Conservation (phyloP, 2,888 invertebrate species). For the Trichopoda pennipes region DNA sequence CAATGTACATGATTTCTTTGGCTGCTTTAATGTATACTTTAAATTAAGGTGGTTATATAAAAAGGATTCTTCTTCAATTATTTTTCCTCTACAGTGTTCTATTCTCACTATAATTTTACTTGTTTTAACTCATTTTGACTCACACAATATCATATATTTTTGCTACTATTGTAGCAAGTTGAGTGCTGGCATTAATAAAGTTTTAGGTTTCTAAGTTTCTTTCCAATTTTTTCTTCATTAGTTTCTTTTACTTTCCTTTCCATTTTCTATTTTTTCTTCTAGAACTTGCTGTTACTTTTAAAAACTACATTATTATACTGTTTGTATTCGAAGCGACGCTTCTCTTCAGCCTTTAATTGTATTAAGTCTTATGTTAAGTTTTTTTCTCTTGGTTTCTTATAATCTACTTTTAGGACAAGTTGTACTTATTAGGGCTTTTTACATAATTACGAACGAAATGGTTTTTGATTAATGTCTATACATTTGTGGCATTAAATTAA, state of each 20-base stretch:
- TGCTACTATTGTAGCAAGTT: constrained; percentile 23
- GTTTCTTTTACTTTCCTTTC: constrained; percentile 3
- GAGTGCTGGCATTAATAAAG: constrained; percentile 62
- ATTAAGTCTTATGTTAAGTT: constrained; percentile 50
- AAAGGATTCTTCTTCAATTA: constrained; percentile 36
- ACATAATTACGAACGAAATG: constrained; percentile 59
- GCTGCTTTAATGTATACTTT: constrained; percentile 35
- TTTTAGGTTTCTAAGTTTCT: constrained; percentile 53
- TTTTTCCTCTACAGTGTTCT: constrained; percentile 13
- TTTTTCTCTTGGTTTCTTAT: background rate
- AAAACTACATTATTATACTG: constrained; percentile 43
- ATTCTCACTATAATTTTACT: constrained; percentile 21
- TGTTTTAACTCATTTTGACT: constrained; percentile 29
- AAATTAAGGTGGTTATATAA: constrained; percentile 58
- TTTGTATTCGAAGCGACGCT: constrained; percentile 23
- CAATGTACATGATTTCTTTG: constrained; percentile 17
- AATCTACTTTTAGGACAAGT: constrained; percentile 37
- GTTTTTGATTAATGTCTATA: constrained; percentile 66
- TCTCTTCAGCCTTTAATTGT: constrained; percentile 19
- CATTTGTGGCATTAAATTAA: constrained; percentile 63
- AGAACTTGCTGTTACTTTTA: constrained; percentile 26
- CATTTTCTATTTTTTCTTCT: background rate
- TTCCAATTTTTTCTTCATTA: constrained; percentile 56
- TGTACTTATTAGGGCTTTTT: constrained; percentile 62
- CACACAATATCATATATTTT: background rate